Percentiles rank a stretch among this genome's conserved stretches.
Conservation (phyloP, 2,797 vertebrate species). For the Betta splendens region DNA sequence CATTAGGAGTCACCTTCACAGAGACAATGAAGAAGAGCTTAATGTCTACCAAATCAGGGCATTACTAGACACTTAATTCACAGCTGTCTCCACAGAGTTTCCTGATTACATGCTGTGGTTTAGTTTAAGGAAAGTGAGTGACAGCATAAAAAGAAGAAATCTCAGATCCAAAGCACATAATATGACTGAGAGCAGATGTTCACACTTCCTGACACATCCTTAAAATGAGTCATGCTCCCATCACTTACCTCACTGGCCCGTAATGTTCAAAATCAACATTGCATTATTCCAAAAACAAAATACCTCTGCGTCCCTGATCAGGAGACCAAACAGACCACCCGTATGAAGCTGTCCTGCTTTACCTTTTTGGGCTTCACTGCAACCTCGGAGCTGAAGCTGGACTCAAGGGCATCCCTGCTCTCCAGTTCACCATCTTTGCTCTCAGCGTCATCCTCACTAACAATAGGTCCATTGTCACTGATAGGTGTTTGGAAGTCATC, state of each 20-base stretch:
- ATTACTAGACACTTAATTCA: slow-evolving; percentile 50
- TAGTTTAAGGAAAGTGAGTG: slow-evolving; percentile 31
- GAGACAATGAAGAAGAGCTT: slow-evolving; percentile 63
- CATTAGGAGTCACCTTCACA: slow-evolving; percentile 64
- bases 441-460: slow-evolving; percentile 92
- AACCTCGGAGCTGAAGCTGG: slow-evolving; percentile 85
- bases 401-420: slow-evolving; percentile 86
- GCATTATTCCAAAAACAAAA: neutral
- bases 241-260: neutral
- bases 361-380: slow-evolving; percentile 90
- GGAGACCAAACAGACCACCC: neutral
- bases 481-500: slow-evolving; percentile 96
- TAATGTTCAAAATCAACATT: slow-evolving; percentile 4
- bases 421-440: slow-evolving; percentile 89
- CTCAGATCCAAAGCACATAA: neutral
- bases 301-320: neutral
- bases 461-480: slow-evolving; percentile 91
- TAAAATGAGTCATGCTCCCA: neutral
- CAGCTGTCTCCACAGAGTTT: slow-evolving; percentile 34
- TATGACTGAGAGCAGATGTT: slow-evolving; percentile 5
- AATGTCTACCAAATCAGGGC: slow-evolving; percentile 47
- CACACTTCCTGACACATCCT: neutral
- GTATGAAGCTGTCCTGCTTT: too few relatives aligned
- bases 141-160: slow-evolving; percentile 17
- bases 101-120: slow-evolving; percentile 57